A percentile compares a stretch with the other conserved stretches of the same genome.
Conservation (phyloP, 2,797 vertebrate species). For the Cyclura pinguis region DNA sequence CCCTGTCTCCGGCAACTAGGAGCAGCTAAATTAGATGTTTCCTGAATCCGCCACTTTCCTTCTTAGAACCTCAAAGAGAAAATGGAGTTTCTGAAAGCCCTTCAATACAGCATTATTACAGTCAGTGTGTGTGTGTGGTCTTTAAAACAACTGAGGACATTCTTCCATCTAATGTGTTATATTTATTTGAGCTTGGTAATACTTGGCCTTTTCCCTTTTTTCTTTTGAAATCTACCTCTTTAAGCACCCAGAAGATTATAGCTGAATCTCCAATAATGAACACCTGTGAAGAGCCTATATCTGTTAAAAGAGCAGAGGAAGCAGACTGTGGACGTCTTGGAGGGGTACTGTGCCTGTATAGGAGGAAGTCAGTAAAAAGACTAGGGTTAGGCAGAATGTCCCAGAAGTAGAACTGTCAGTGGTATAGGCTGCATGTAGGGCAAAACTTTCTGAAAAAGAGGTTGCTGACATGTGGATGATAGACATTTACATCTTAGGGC, state of each 20-base stretch:
- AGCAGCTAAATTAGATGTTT: conserved; percentile 18
- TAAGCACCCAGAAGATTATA: conserved; percentile 64
- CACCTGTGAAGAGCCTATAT: conserved; percentile 64
- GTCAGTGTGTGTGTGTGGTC: conserved; percentile 49
- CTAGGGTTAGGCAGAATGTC: background rate
- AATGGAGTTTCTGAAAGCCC: conserved; percentile 43
- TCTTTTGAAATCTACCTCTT: conserved; percentile 46
- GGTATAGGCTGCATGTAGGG: background rate
- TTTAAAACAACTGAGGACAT: conserved; percentile 54
- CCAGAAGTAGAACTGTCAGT: background rate
- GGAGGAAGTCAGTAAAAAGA: conserved; percentile 55
- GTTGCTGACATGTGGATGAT: no score
- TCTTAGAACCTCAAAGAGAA: conserved; percentile 51
- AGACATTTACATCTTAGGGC: no score
- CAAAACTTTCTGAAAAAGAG: background rate
- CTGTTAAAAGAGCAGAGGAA: conserved; percentile 67
- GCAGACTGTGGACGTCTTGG: conserved; percentile 52
- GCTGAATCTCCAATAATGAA: conserved; percentile 64
- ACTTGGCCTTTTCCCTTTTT: conserved; percentile 44
- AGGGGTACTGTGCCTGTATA: conserved; percentile 51
- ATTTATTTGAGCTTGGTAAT: conserved; percentile 46
- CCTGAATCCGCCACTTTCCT: conserved; percentile 30
- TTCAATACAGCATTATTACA: conserved; percentile 57
- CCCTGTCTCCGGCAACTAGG: conserved; percentile 23
- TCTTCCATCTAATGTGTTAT: conserved; percentile 42